phyloP scores from a whole-genome alignment of 2,797 vertebrate species.

The Huso huso region DNA sequence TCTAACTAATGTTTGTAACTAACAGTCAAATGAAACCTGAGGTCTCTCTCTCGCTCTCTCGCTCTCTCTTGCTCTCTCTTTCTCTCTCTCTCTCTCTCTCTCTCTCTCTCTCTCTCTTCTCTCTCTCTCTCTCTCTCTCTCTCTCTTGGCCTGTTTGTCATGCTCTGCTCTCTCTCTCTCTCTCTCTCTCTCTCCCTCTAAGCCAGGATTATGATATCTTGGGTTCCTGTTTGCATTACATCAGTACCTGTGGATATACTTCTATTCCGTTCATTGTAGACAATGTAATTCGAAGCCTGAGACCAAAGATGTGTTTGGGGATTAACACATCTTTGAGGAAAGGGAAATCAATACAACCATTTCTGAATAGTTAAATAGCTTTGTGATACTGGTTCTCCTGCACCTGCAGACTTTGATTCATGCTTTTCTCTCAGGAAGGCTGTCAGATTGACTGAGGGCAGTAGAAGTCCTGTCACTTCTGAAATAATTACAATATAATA shows the following conservation, averaged over 20 bases:
- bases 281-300: background rate
- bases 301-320: background rate
- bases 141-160: too few relatives aligned
- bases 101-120: background rate
- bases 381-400: background rate
- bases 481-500: too few relatives aligned
- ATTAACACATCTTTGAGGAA: background rate
- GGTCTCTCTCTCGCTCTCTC: too few relatives aligned
- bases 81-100: conserved; percentile 6
- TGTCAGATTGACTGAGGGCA: background rate
- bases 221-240: background rate
- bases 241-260: background rate
- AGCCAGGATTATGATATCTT: conserved; percentile 7
- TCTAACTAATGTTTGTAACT: too few relatives aligned
- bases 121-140: too few relatives aligned
- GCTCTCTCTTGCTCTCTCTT: too few relatives aligned
- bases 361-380: background rate
- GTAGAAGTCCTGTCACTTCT: background rate
- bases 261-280: background rate
- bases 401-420: background rate
- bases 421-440: background rate
- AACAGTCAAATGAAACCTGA: too few relatives aligned
- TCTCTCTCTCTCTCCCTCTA: background rate
- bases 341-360: background rate
- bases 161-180: conserved; percentile 6